Evolutionary conservation across 2,113 vertebrate species (phyloP).

Genomic region (Oriolus oriolus): DNA sequence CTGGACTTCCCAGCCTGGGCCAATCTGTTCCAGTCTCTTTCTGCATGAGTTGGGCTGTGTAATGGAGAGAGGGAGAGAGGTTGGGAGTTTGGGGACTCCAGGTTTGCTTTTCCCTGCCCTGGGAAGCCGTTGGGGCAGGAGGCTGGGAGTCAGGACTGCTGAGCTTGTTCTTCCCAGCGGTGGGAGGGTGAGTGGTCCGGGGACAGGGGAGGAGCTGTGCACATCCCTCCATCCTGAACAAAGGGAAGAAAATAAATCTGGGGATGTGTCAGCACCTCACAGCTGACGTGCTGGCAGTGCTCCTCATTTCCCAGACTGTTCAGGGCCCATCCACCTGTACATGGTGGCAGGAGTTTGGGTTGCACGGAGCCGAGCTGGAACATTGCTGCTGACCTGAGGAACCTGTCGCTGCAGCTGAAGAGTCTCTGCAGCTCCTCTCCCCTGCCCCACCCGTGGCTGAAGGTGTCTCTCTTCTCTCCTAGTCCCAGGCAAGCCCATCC

Average conservation of each 20-base stretch:
- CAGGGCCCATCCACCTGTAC: not conserved
- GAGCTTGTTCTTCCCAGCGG: not conserved
- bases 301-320: not conserved
- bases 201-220: not conserved
- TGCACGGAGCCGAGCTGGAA: accelerated
- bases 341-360: not conserved
- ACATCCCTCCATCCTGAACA: not conserved
- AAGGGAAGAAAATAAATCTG: not conserved
- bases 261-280: not conserved
- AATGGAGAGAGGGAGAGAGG: not conserved
- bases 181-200: not conserved
- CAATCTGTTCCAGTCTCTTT: conserved; percentile 43
- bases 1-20: not conserved
- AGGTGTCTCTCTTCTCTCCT: not conserved
- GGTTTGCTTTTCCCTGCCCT: not conserved
- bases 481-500: conserved; percentile 89
- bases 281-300: not conserved
- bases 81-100: not conserved
- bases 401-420: not conserved
- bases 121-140: not conserved
- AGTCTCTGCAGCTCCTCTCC: not conserved
- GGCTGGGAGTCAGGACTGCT: not conserved
- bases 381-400: not conserved
- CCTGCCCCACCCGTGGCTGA: not conserved
- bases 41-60: not conserved